Percentiles rank a stretch among this genome's conserved stretches.
Conservation (phyloP, 1,140 invertebrate genomes). For the Bombus pascuorum region DNA sequence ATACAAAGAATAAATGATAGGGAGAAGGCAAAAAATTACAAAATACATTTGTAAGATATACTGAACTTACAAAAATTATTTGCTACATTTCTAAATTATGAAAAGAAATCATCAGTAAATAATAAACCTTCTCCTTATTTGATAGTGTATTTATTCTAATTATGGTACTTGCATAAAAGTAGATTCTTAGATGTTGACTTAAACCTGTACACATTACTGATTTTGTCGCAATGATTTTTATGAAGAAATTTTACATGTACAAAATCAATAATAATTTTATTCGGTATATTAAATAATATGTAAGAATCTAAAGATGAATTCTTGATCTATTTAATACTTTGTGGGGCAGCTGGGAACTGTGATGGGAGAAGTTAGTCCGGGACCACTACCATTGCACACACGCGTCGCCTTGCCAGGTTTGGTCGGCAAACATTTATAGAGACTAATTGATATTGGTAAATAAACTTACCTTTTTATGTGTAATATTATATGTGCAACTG, state of each 20-base stretch:
- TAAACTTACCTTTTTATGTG: conserved; percentile 38
- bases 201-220: conserved; percentile 1
- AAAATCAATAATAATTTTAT: conserved; percentile 44
- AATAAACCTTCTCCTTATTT: conserved; percentile 20
- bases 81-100: not conserved
- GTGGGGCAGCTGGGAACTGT: conserved; percentile 78
- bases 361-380: conserved; percentile 78
- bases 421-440: conserved; percentile 77
- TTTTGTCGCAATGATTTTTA: conserved; percentile 11
- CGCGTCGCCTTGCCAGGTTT: conserved; percentile 78
- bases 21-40: conserved; percentile 4
- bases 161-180: conserved; percentile 13
- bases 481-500: conserved; percentile 51
- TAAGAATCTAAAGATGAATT: conserved; percentile 65
- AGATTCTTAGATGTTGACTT: conserved; percentile 20
- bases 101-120: not conserved
- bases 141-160: not conserved
- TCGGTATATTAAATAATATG: conserved; percentile 52
- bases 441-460: conserved; percentile 56
- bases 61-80: not conserved
- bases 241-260: not conserved
- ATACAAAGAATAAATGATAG: conserved; percentile 14
- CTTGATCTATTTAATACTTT: conserved; percentile 78
- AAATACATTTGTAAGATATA: not conserved
- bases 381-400: conserved; percentile 77